Conservation (phyloP, 2,113 vertebrate species). For the Tautogolabrus adspersus region DNA sequence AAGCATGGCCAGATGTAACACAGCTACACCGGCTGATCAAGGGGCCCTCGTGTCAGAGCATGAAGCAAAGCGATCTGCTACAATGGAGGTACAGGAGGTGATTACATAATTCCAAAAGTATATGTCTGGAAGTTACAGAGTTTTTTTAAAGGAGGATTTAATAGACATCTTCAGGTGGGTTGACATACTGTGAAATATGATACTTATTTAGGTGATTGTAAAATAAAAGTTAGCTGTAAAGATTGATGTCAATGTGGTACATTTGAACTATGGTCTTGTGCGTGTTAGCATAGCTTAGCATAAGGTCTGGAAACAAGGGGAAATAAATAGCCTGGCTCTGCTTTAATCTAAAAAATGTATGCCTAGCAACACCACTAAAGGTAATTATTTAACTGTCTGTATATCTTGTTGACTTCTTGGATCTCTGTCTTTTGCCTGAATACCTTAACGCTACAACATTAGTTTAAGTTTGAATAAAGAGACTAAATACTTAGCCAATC, state of each 20-base stretch:
- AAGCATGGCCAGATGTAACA: slow-evolving; percentile 59
- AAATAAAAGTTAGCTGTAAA: too few species aligned
- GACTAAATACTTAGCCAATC: too few species aligned
- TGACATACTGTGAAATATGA: not conserved
- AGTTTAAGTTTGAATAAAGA: too few species aligned
- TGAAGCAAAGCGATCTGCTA: slow-evolving; percentile 32
- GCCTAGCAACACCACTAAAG: not conserved
- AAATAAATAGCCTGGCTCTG: not conserved
- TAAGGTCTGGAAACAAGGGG: not conserved
- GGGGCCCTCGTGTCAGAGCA: slow-evolving; percentile 44
- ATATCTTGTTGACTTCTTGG: too few species aligned
- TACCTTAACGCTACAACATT: too few species aligned
- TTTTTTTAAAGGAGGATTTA: not conserved
- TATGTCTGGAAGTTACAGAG: not conserved
- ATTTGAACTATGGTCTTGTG: too few species aligned
- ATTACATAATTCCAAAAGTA: slow-evolving; percentile 22
- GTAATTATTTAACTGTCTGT: not conserved
- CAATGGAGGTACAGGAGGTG: slow-evolving; percentile 13
- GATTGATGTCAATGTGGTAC: too few species aligned
- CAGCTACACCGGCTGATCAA: slow-evolving; percentile 44
- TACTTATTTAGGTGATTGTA: not conserved
- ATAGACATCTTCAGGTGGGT: not conserved
- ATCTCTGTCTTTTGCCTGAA: too few species aligned
- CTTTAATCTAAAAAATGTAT: not conserved
- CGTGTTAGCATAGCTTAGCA: not conserved